Percentiles rank a stretch among this genome's conserved stretches.
Conservation (phyloP, 1,140 invertebrate species). For the Radopholus similis region DNA sequence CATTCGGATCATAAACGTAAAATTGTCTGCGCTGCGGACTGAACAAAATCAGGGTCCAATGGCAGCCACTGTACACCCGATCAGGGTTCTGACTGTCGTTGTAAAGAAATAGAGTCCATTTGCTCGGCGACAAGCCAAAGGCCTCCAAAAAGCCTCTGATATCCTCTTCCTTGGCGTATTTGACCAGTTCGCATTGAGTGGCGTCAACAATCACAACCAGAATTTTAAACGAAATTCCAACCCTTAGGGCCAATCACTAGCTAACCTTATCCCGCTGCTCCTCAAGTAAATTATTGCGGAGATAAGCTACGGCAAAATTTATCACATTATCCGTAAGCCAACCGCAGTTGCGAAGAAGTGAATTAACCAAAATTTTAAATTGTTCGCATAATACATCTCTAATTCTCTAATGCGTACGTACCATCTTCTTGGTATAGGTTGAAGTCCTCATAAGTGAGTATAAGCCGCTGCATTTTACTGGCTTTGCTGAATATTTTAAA, state of each 20-base stretch:
- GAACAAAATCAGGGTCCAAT: slow-evolving; percentile 4
- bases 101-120: slow-evolving; percentile 1
- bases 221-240: neutral
- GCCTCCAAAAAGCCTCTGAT: neutral
- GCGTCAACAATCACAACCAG: neutral
- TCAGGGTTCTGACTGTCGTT: neutral
- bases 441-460: too few relatives aligned
- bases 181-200: slow-evolving; percentile 1
- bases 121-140: neutral
- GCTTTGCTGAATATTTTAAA: too few relatives aligned
- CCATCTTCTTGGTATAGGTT: too few relatives aligned
- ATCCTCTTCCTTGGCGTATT: neutral
- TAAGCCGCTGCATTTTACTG: too few relatives aligned
- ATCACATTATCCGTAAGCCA: slow-evolving; percentile 5
- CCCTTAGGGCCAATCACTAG: neutral
- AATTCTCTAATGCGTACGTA: too few relatives aligned
- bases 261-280: neutral
- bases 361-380: neutral
- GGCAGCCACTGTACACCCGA: neutral
- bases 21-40: neutral
- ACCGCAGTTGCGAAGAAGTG: neutral
- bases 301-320: neutral
- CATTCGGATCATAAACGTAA: neutral
- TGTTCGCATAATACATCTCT: too few relatives aligned
- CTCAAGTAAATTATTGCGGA: neutral